A percentile compares a stretch with the other conserved stretches of the same genome.
These are phyloP conservation scores for Felis chaus DNA, from an alignment of 2,113 vertebrate genomes.

Conservation along the genomic window DNA sequence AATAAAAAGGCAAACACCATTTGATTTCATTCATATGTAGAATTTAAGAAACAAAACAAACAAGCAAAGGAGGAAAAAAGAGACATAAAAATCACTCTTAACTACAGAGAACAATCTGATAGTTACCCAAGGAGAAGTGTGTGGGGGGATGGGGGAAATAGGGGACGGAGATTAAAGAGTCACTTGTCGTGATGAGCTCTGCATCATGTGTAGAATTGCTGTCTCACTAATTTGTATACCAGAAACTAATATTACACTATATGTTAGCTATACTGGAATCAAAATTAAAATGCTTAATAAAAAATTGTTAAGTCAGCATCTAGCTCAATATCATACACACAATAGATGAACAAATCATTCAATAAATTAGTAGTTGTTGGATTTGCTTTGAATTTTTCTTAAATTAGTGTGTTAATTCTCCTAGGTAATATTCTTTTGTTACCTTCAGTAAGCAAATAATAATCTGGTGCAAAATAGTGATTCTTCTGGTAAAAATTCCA, in stretches of 20 bases:
- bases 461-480: background rate
- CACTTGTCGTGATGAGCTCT: background rate
- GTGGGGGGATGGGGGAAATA: background rate
- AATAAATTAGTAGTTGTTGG: background rate
- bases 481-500: background rate
- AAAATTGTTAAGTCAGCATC: background rate
- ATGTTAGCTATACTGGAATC: background rate
- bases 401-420: background rate
- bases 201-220: background rate
- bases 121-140: background rate
- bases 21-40: background rate
- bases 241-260: background rate
- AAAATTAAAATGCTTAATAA: background rate
- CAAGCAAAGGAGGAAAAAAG: background rate
- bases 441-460: background rate
- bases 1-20: background rate
- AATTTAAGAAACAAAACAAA: background rate
- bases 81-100: background rate
- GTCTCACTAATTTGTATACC: background rate
- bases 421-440: background rate
- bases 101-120: background rate
- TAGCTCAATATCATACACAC: background rate
- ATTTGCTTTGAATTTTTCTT: background rate
- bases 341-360: background rate
- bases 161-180: background rate